Evolutionary conservation across 1,140 invertebrate genomes (phyloP), one percentile per base, ranked within the genome.

Genomic region (Drosophila lowei): DNA sequence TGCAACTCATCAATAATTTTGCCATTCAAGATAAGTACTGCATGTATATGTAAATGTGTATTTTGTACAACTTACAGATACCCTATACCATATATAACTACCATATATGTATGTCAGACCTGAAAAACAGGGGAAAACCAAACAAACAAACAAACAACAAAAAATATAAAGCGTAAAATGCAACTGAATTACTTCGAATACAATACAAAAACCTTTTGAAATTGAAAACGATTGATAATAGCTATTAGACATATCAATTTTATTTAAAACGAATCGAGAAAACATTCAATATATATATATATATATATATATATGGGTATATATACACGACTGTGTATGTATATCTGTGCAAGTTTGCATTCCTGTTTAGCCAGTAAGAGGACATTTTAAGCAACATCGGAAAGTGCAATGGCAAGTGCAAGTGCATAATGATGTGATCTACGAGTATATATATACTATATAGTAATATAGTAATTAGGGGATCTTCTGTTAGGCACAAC

Each of bases 201-300:
- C 70, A 88, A 86, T 80, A 85, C 73, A 75, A 75, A 47, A 77
- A 50, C 64, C 70, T 78, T 86, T 72, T 76, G 70, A 83, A 89
- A 89, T 88, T 76, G 78, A 89, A 88, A 90, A 89, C 88, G 85
- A 91, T 90, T 89, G 88, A 91, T 91, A 91, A 91, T 91, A 91
- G 90, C 65, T 91, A 89, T 89, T 91, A 91, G 90, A 91, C 90
- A 91, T 91, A 91, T 91, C 90, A 91, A 83, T 78, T 89, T 84
- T 78, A 80, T 85, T 78, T 77, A 86, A 72, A 74, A 55, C 28
- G 38, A 70, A 74, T 54, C 42, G 52, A 42, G 28, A 57, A 49
- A 62, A 71, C 66, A 67, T 48, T 52, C 42, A 70, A 55, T 28
- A 47, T 49, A 48, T 30, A 25, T 44, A 53, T 65, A 60, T 56